Conservation (phyloP, 1,140 invertebrate species). For the Campoletis sonorensis region DNA sequence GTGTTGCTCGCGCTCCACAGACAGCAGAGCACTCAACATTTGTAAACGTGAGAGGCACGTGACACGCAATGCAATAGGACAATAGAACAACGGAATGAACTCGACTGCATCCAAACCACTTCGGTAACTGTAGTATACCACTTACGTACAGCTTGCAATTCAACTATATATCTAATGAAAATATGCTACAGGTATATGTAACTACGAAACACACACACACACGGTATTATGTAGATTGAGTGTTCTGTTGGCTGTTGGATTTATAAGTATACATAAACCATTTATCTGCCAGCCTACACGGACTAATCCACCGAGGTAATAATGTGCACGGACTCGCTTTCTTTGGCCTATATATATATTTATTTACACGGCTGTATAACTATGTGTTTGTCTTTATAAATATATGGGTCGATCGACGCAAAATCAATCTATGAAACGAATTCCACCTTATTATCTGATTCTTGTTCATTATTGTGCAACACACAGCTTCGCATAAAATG, state of each 20-base stretch:
- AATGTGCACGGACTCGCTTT: slow-evolving; percentile 29
- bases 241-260: slow-evolving; percentile 30
- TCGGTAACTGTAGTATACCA: not conserved
- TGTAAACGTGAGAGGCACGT: slow-evolving; percentile 29
- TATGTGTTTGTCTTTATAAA: too few species aligned
- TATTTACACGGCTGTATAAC: not conserved
- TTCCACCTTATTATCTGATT: too few species aligned
- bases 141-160: slow-evolving; percentile 7
- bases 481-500: too few species aligned
- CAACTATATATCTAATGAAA: not conserved
- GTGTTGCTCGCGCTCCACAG: not conserved
- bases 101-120: slow-evolving; percentile 23
- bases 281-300: slow-evolving; percentile 24
- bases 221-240: not conserved
- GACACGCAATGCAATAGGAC: slow-evolving; percentile 35
- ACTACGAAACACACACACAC: not conserved
- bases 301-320: slow-evolving; percentile 36
- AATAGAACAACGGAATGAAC: slow-evolving; percentile 15
- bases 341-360: slow-evolving; percentile 2
- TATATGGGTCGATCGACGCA: too few species aligned
- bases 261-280: slow-evolving; percentile 23
- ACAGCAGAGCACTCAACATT: not conserved
- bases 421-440: too few species aligned
- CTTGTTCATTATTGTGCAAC: too few species aligned
- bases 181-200: slow-evolving; percentile 6